These are phyloP conservation scores for Maniola hyperantus DNA, from an alignment of 2,888 invertebrate species.

Conservation along the genomic window DNA sequence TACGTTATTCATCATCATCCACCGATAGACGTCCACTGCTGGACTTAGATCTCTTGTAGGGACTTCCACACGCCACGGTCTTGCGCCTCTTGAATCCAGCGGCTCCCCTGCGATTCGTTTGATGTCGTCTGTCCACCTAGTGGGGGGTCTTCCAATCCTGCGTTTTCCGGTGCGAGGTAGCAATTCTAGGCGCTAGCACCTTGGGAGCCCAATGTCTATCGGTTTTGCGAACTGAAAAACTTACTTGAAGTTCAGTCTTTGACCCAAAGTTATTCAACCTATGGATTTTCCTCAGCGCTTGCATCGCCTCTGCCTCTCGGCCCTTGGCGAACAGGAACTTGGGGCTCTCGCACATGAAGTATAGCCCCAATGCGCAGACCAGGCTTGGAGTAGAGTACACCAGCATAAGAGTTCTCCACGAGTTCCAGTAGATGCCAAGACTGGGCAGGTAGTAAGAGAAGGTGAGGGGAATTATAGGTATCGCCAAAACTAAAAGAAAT, in stretches of 20 bases:
- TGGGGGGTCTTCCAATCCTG: no score
- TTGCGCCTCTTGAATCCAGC: no score
- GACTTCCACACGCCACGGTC: no score
- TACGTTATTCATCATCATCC: no score
- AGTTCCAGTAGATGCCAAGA: slow-evolving; percentile 76
- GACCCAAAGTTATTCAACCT: slow-evolving; percentile 53
- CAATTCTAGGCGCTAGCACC: no score
- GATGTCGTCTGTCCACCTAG: no score
- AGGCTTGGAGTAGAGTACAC: slow-evolving; percentile 85
- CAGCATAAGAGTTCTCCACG: slow-evolving; percentile 86
- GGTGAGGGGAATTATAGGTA: slow-evolving; percentile 81
- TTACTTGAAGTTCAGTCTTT: slow-evolving; percentile 54
- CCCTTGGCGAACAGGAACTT: slow-evolving; percentile 86
- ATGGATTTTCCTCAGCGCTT: slow-evolving; percentile 58
- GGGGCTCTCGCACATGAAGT: slow-evolving; percentile 88
- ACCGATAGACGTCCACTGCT: no score
- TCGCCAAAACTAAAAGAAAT: slow-evolving; percentile 78
- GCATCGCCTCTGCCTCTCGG: slow-evolving; percentile 78
- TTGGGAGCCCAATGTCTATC: no score
- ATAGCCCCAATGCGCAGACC: slow-evolving; percentile 79
- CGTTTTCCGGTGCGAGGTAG: no score
- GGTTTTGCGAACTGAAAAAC: slow-evolving; percentile 26
- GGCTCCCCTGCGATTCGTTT: no score
- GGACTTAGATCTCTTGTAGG: no score
- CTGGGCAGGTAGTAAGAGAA: slow-evolving; percentile 53